These are phyloP conservation scores for Clarias gariepinus DNA, from an alignment of 2,113 vertebrate species.

Conservation along the genomic window DNA sequence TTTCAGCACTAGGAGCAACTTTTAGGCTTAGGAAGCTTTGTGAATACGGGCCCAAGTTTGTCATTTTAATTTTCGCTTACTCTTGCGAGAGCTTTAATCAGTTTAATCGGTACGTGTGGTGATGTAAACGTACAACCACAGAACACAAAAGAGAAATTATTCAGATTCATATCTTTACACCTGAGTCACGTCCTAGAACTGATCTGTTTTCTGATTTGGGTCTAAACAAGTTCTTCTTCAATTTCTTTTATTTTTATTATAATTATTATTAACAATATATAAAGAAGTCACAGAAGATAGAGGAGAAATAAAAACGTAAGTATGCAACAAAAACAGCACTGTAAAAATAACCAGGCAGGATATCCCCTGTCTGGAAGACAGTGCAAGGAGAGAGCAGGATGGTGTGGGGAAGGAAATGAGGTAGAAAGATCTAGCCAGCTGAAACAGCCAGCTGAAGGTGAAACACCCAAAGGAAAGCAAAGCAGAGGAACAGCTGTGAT, in stretches of 20 bases:
- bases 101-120: neutral
- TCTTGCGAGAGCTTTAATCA: neutral
- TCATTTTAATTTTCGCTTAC: neutral
- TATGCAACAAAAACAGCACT: slow-evolving; percentile 17
- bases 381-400: slow-evolving; percentile 15
- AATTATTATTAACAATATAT: neutral
- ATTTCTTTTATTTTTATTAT: neutral
- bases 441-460: neutral
- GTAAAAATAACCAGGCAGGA: slow-evolving; percentile 52
- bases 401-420: neutral
- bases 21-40: no score
- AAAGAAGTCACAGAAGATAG: neutral
- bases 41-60: neutral
- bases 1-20: no score
- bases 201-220: neutral
- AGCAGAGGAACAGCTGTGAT: neutral
- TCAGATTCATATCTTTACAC: neutral
- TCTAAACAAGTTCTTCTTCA: neutral
- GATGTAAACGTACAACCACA: neutral
- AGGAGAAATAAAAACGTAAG: neutral
- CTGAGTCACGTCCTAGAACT: neutral
- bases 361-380: slow-evolving; percentile 38
- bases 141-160: neutral
- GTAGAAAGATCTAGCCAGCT: neutral
- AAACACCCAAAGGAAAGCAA: neutral